Conservation (phyloP, 1,140 invertebrate species). For the Pentalonia nigronervosa region DNA sequence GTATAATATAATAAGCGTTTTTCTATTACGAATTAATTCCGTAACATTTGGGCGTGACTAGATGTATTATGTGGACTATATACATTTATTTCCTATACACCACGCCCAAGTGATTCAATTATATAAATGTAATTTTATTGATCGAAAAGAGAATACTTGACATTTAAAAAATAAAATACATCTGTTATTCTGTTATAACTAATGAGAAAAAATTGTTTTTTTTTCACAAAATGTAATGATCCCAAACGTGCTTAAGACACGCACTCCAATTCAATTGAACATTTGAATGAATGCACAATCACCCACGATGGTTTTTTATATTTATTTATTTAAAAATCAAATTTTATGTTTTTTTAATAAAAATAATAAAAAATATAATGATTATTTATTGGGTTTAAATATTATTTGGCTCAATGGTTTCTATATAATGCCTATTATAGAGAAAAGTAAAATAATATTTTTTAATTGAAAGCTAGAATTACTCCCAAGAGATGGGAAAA, state of each 20-base stretch:
- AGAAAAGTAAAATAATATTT: background rate
- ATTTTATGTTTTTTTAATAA: background rate
- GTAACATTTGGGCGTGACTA: constrained; percentile 8
- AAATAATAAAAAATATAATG: too few relatives aligned
- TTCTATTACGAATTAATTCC: background rate
- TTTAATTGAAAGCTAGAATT: too few relatives aligned
- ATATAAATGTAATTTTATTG: constrained; percentile 12
- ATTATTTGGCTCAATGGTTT: background rate
- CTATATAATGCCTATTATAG: background rate
- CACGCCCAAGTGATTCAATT: constrained; percentile 15
- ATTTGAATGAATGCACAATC: background rate
- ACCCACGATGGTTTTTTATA: background rate
- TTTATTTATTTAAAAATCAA: background rate
- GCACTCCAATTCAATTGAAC: background rate
- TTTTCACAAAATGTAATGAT: background rate
- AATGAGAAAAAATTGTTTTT: background rate
- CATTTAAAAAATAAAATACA: constrained; percentile 1
- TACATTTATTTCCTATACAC: background rate
- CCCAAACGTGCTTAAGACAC: background rate
- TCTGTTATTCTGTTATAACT: background rate
- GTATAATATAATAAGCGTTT: background rate
- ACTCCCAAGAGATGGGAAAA: background rate
- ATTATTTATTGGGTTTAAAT: background rate
- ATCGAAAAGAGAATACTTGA: background rate
- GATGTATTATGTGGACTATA: background rate